A percentile compares a stretch with the other conserved stretches of the same genome.
phyloP scores from a whole-genome alignment of 2,113 vertebrate genomes.

The Microtus montanus region DNA sequence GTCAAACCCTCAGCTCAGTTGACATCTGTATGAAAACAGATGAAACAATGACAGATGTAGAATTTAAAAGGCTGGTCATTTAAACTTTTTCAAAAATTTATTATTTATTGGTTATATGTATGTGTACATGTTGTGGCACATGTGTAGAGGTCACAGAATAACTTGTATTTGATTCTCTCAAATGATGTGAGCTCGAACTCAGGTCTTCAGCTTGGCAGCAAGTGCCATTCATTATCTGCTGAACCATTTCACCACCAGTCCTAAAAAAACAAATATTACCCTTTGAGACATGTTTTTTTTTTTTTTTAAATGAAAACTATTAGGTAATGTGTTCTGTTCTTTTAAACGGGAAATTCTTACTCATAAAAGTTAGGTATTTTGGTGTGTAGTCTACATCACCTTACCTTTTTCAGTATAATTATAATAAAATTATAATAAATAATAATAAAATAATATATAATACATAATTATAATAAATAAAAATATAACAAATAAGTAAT shows the following conservation, averaged over 20 bases:
- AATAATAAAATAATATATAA: no score
- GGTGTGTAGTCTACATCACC: not conserved
- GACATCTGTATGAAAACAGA: not conserved
- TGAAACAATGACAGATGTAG: not conserved
- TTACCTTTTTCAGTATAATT: conserved; percentile 10
- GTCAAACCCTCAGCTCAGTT: not conserved
- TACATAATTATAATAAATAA: no score
- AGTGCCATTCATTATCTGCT: not conserved
- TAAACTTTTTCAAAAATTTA: not conserved
- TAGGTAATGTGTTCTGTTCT: not conserved
- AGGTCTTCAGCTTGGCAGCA: not conserved
- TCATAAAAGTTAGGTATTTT: not conserved
- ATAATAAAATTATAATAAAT: not conserved
- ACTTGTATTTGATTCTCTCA: not conserved
- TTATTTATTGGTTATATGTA: not conserved
- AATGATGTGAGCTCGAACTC: not conserved
- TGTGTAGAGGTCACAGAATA: no score
- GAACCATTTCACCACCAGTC: not conserved
- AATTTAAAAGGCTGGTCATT: not conserved
- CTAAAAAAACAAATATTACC: not conserved
- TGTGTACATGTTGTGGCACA: not conserved
- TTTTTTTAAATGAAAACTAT: not conserved
- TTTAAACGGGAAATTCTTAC: not conserved
- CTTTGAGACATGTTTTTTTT: not conserved
- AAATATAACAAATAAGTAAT: no score